A percentile compares a stretch with the other conserved stretches of the same genome.
These are phyloP conservation scores for roundworm (Caenorhabditis elegans) DNA, from an alignment of 1,140 invertebrate genomes.

Conservation along the genomic window WBcel235 BX284603.4:4266001-4266500, in stretches of 20 bases:
- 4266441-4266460: neutral
- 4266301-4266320: constrained; percentile 97
- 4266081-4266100: constrained; percentile 99
- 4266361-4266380: constrained; percentile 99
- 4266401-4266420: constrained; percentile 86
- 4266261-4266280: constrained; percentile 98
- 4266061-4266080: constrained; percentile 98
- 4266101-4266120: constrained; percentile 83
- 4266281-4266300: constrained; percentile 98
- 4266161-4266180: constrained; percentile 89
- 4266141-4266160: neutral
- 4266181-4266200: constrained; percentile 99
- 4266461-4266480: no score
- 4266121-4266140: neutral
- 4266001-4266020: constrained; percentile 96
- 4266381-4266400: constrained; percentile 97
- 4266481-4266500: constrained; percentile 74
- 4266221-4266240: constrained; percentile 99
- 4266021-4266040: constrained; percentile 99
- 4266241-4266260: constrained; percentile 99
- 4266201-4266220: constrained; percentile 97
- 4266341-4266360: constrained; percentile 99
- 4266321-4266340: constrained; percentile 91
- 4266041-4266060: constrained; percentile 95
- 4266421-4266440: constrained; percentile 89